A percentile compares a stretch with the other conserved stretches of the same genome.
Conservation (phyloP, 2,797 vertebrate species). For the Neosalanx taihuensis region DNA sequence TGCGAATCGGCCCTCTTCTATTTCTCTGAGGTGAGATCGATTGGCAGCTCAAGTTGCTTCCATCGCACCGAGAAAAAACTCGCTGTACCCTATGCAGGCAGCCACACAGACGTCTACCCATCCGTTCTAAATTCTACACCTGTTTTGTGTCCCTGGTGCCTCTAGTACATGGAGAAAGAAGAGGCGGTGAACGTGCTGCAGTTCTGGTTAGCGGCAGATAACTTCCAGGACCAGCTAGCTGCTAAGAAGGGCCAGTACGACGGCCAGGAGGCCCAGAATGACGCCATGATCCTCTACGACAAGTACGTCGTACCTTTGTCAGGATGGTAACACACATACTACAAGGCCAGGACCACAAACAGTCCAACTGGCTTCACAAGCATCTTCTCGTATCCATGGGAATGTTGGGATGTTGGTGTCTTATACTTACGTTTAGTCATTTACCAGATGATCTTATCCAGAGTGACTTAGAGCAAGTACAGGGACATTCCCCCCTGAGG, state of each 20-base stretch:
- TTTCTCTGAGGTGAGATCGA: conserved; percentile 92
- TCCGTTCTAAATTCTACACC: not conserved
- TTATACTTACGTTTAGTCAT: too few relatives aligned
- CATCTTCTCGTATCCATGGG: not conserved
- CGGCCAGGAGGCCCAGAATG: conserved; percentile 97
- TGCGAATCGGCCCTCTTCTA: conserved; percentile 98
- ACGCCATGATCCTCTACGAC: conserved; percentile 99
- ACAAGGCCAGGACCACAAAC: too few relatives aligned
- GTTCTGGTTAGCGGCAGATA: conserved; percentile 98
- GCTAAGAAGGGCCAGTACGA: conserved; percentile 98
- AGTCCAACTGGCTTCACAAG: too few relatives aligned
- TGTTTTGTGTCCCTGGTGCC: not conserved
- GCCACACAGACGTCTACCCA: not conserved
- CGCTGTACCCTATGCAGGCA: not conserved
- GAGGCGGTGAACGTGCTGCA: conserved; percentile 95
- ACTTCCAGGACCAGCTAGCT: conserved; percentile 97
- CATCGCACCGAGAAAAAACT: not conserved
- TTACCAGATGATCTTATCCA: too few relatives aligned
- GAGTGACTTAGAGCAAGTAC: too few relatives aligned
- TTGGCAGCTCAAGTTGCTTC: not conserved
- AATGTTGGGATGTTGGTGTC: not conserved
- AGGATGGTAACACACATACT: not conserved
- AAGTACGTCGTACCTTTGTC: conserved; percentile 78
- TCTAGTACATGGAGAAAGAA: conserved; percentile 98
- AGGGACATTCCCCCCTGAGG: too few relatives aligned